These are phyloP conservation scores for Cassiopea xamachana DNA, from an alignment of 30 jellyfish, hydroid and myxozoan genomes.

Conservation along the genomic window DNA sequence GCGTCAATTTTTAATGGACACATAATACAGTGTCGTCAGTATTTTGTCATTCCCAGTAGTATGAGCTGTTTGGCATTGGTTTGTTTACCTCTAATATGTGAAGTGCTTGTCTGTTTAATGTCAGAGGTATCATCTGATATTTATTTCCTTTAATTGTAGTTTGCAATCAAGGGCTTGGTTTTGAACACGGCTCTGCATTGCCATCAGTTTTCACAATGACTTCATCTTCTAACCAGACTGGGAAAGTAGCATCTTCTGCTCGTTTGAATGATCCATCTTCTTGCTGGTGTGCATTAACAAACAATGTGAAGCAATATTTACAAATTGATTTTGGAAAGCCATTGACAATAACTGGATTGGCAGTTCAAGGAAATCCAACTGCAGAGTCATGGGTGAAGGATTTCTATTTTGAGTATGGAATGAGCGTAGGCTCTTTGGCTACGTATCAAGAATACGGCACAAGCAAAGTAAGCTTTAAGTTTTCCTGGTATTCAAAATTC, in stretches of 20 bases:
- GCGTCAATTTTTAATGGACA: too few relatives aligned
- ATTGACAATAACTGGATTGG: conserved; percentile 65
- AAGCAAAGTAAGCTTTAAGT: conserved; percentile 14
- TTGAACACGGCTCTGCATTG: conserved; percentile 46
- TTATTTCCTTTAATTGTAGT: background rate
- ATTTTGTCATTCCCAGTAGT: too few relatives aligned
- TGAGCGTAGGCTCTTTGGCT: conserved; percentile 15
- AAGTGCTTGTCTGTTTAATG: too few relatives aligned
- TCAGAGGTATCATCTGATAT: background rate
- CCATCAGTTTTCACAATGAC: conserved; percentile 63
- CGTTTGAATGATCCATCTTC: conserved; percentile 52
- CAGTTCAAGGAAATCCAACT: conserved; percentile 66
- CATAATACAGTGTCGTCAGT: too few relatives aligned
- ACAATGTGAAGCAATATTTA: conserved; percentile 20
- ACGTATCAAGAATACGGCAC: conserved; percentile 43
- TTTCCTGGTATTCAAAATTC: too few relatives aligned
- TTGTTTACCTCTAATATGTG: too few relatives aligned
- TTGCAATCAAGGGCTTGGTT: conserved; percentile 58
- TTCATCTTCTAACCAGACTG: conserved; percentile 26
- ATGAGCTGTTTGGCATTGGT: too few relatives aligned
- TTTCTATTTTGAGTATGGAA: conserved; percentile 65
- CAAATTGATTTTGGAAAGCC: conserved; percentile 66
- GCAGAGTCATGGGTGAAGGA: conserved; percentile 61
- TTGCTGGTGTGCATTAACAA: conserved; percentile 33
- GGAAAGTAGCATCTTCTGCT: conserved; percentile 20